These are phyloP conservation scores for Pampusana beccarii DNA, from an alignment of 2,113 vertebrate genomes.

Conservation along the genomic window DNA sequence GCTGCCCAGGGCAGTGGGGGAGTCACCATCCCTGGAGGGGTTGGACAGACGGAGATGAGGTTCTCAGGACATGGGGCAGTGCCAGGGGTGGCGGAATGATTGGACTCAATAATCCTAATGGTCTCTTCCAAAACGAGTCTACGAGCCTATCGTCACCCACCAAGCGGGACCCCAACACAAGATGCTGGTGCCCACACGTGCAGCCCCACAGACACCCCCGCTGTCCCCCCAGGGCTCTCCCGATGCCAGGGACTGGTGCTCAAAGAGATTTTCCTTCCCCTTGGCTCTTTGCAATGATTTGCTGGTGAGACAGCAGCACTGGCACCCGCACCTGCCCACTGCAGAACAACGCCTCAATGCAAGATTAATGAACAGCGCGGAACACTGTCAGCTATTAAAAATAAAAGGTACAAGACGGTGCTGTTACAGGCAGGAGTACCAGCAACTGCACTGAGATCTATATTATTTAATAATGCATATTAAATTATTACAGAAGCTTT, in stretches of 20 bases:
- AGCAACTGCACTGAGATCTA: neutral
- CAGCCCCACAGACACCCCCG: accelerated
- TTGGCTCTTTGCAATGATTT: neutral
- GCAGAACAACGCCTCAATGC: neutral
- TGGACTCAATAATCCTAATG: too few relatives aligned
- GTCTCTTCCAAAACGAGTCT: too few relatives aligned
- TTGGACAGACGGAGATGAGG: too few relatives aligned
- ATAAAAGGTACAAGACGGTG: neutral
- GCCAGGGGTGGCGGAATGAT: too few relatives aligned
- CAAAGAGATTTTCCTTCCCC: accelerated
- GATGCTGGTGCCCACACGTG: neutral
- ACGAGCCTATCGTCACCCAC: too few relatives aligned
- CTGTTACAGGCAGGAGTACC: neutral
- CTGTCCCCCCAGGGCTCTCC: accelerated
- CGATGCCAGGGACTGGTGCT: accelerated
- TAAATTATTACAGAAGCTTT: neutral
- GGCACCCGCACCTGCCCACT: neutral
- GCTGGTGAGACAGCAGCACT: accelerated
- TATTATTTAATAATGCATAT: neutral
- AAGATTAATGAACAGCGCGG: neutral
- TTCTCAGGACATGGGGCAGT: too few relatives aligned
- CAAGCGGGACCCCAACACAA: too few relatives aligned
- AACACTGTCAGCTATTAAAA: neutral
- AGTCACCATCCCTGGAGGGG: too few relatives aligned
- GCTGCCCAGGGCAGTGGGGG: too few relatives aligned